Conservation (phyloP, 2,888 invertebrate species). For the Eupithecia centaureata region DNA sequence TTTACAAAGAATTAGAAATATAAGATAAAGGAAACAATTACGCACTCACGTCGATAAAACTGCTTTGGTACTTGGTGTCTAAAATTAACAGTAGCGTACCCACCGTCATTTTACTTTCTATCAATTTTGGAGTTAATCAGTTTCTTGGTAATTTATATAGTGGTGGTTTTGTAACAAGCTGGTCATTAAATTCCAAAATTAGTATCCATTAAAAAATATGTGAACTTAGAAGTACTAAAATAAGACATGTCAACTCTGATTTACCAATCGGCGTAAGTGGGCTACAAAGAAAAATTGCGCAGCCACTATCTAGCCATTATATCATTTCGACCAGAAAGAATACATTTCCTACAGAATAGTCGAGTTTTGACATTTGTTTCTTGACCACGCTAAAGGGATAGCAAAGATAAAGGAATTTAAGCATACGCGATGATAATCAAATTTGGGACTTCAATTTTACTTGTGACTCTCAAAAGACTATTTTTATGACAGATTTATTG, state of each 20-base stretch:
- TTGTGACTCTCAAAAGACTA: too few relatives aligned
- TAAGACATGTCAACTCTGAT: neutral
- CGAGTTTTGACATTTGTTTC: neutral
- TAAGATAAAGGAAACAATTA: neutral
- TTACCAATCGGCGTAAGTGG: neutral
- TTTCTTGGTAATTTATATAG: neutral
- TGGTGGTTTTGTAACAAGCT: neutral
- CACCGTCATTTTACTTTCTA: slow-evolving; percentile 6
- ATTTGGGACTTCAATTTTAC: too few relatives aligned
- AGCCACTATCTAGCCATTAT: too few relatives aligned
- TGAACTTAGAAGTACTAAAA: too few relatives aligned
- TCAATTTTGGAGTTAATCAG: neutral
- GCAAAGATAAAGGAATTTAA: neutral
- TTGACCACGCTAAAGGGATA: neutral
- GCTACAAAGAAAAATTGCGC: neutral
- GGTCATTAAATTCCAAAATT: neutral
- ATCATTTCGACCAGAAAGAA: neutral
- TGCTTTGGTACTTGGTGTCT: neutral
- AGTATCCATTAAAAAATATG: neutral
- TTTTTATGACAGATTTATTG: neutral
- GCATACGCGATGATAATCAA: neutral
- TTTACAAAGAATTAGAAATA: neutral
- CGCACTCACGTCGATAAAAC: neutral
- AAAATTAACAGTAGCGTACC: neutral
- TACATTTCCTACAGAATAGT: neutral